Percentiles rank a stretch among this genome's conserved stretches.
phyloP scores from a whole-genome alignment of 2,113 vertebrate genomes.

The Peromyscus leucopus region DNA sequence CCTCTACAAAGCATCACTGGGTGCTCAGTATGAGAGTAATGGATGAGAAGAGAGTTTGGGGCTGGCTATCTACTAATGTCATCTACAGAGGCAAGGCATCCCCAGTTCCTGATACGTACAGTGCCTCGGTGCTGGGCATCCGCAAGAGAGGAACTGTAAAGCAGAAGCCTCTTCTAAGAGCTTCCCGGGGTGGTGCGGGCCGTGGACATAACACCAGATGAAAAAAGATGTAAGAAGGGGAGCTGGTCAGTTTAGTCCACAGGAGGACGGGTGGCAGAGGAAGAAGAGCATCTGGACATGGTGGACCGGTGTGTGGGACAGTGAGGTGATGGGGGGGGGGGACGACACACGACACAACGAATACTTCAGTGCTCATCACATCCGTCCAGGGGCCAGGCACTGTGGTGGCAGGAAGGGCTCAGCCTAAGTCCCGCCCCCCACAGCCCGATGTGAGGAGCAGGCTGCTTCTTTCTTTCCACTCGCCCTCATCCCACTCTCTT shows the following conservation, averaged over 20 bases:
- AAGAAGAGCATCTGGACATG: not conserved
- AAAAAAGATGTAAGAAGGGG: not conserved
- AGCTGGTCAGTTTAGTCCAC: not conserved
- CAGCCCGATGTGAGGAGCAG: not conserved
- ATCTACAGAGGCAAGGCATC: not conserved
- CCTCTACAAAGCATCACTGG: not conserved
- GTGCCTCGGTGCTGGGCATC: accelerated
- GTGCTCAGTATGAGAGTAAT: not conserved
- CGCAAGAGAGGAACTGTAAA: not conserved
- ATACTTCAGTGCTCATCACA: not conserved
- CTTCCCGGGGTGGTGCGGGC: not conserved
- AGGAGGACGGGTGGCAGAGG: not conserved
- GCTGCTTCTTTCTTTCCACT: not conserved
- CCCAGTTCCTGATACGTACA: too few species aligned
- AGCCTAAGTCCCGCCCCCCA: not conserved
- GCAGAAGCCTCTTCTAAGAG: not conserved
- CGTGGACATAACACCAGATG: not conserved
- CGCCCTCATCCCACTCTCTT: not conserved
- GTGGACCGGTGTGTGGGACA: not conserved
- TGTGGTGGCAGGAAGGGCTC: not conserved
- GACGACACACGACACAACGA: not conserved
- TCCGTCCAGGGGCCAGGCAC: not conserved
- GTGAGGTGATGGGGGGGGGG: not conserved
- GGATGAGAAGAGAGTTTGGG: not conserved
- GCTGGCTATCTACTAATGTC: not conserved